phyloP scores from a whole-genome alignment of 2,888 invertebrate genomes.

The Caenorhabditis becei region DNA sequence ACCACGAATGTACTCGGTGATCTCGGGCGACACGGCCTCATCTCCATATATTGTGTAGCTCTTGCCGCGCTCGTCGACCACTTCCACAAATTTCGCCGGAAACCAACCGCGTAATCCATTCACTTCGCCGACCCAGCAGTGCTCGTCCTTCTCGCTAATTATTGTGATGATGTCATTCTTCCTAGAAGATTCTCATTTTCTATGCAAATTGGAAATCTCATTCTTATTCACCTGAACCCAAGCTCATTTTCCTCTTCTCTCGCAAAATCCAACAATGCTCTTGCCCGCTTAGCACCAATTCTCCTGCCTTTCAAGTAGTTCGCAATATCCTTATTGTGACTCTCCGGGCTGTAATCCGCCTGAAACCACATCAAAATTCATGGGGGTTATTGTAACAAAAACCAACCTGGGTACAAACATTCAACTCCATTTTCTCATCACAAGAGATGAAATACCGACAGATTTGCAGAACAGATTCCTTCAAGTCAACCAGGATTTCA shows the following conservation, averaged over 20 bases:
- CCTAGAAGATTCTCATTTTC: constrained; percentile 83
- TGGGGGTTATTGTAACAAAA: not conserved
- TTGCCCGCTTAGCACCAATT: constrained; percentile 91
- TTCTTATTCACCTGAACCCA: constrained; percentile 87
- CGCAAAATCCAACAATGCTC: constrained; percentile 94
- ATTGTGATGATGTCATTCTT: constrained; percentile 99
- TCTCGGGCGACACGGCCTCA: constrained; percentile 95
- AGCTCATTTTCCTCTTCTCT: constrained; percentile 92
- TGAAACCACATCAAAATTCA: constrained; percentile 65
- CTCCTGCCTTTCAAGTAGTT: constrained; percentile 94
- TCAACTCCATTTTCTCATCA: constrained; percentile 88
- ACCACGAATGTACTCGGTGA: constrained; percentile 96
- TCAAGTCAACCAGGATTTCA: constrained; percentile 96
- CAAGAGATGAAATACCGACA: constrained; percentile 95
- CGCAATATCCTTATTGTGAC: constrained; percentile 94
- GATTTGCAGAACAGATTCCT: constrained; percentile 94
- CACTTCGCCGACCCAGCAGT: constrained; percentile 84
- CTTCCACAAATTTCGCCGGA: constrained; percentile 84
- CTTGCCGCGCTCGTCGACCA: constrained; percentile 95
- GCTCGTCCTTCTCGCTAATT: constrained; percentile 83
- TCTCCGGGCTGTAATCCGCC: constrained; percentile 96
- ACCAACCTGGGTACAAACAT: constrained; percentile 68
- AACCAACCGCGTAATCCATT: constrained; percentile 84
- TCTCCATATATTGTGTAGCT: constrained; percentile 87
- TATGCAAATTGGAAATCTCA: not conserved